phyloP scores from a whole-genome alignment of 2,888 invertebrate genomes.

The Pandemis heparana region DNA sequence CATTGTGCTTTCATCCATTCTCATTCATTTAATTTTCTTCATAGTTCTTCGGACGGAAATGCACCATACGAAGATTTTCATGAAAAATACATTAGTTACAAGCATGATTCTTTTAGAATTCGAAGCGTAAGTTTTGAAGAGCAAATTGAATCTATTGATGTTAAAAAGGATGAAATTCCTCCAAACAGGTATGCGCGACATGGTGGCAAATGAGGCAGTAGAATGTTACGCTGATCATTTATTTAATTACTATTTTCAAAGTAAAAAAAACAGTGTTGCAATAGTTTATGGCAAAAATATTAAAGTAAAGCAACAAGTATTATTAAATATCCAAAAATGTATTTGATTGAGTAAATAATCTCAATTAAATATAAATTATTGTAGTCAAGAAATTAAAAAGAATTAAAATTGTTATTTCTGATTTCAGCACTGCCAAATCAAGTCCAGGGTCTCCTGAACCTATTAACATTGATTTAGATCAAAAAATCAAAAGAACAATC shows the following conservation, averaged over 20 bases:
- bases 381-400: background rate
- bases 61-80: conserved; percentile 91
- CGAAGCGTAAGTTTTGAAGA: conserved; percentile 91
- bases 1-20: conserved; percentile 70
- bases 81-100: conserved; percentile 90
- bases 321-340: background rate
- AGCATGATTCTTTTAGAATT: conserved; percentile 90
- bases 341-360: background rate
- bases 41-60: conserved; percentile 85
- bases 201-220: conserved; percentile 44
- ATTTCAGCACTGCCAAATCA: conserved; percentile 85
- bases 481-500: conserved; percentile 65
- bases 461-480: conserved; percentile 58
- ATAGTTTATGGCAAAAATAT: background rate
- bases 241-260: conserved; percentile 16
- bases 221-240: conserved; percentile 24
- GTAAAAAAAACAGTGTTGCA: conserved; percentile 1
- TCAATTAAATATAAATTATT: background rate
- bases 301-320: background rate
- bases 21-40: conserved; percentile 79
- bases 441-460: conserved; percentile 88
- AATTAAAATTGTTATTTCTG: conserved; percentile 12
- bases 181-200: conserved; percentile 71
- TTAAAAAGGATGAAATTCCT: conserved; percentile 66
- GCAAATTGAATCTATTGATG: conserved; percentile 71